Evolutionary conservation across 1,140 invertebrate species (phyloP).

Genomic region (Bombus polaris): DNA sequence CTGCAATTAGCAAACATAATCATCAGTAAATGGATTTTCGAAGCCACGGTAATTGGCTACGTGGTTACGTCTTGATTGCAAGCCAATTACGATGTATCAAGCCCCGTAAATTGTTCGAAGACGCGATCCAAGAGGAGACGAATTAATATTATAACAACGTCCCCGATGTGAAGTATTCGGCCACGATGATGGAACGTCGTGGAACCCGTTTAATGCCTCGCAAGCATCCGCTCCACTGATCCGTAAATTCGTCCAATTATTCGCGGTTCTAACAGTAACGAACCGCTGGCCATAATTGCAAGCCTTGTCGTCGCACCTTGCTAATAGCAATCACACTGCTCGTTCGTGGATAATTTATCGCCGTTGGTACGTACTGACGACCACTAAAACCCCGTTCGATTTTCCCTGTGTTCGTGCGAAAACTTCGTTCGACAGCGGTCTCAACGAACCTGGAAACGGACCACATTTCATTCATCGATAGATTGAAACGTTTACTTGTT

Average conservation of each 20-base stretch:
- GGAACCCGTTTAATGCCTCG: slow-evolving; percentile 39
- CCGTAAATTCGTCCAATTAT: slow-evolving; percentile 57
- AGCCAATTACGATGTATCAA: not conserved
- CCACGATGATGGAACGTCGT: slow-evolving; percentile 2
- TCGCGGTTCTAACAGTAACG: slow-evolving; percentile 46
- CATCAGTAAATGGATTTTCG: not conserved
- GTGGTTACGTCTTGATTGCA: not conserved
- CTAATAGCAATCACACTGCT: slow-evolving; percentile 54
- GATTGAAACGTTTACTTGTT: not conserved
- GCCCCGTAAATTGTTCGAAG: slow-evolving; percentile 1
- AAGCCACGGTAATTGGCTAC: not conserved
- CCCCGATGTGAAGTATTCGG: slow-evolving; percentile 33
- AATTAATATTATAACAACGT: slow-evolving; percentile 28
- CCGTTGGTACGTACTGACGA: not conserved
- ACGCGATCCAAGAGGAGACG: not conserved
- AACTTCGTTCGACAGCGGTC: too few relatives aligned
- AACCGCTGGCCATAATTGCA: slow-evolving; percentile 48
- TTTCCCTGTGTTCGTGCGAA: too few relatives aligned
- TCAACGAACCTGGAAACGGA: too few relatives aligned
- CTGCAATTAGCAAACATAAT: not conserved
- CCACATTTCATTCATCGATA: too few relatives aligned
- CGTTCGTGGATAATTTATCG: slow-evolving; percentile 47
- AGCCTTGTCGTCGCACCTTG: slow-evolving; percentile 28
- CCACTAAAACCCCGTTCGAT: not conserved
- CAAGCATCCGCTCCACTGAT: slow-evolving; percentile 46